phyloP scores from a whole-genome alignment of 1,140 invertebrate species.

The Drosophila sturtevanti region DNA sequence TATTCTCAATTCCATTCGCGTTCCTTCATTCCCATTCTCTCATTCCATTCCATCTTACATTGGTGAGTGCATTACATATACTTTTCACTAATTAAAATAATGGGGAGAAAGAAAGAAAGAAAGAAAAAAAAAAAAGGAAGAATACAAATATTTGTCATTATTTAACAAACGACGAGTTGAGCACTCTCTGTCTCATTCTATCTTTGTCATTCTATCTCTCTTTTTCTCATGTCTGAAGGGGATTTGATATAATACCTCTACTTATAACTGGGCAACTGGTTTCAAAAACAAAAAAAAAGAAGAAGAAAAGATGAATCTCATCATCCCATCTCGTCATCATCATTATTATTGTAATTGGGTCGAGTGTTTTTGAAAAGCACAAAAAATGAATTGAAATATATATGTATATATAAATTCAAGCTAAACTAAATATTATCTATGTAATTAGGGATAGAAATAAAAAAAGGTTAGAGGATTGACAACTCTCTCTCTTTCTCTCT shows the following conservation, averaged over 20 bases:
- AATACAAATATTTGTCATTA: constrained; percentile 59
- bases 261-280: constrained; percentile 1
- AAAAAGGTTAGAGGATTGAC: too few species aligned
- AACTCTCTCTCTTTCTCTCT: too few species aligned
- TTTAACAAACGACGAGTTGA: constrained; percentile 41
- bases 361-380: constrained; percentile 22
- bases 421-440: neutral
- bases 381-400: constrained; percentile 2
- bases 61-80: constrained; percentile 68
- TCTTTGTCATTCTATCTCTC: too few species aligned
- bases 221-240: constrained; percentile 12
- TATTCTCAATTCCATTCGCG: neutral
- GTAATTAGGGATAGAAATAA: neutral
- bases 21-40: too few species aligned
- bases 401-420: neutral
- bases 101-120: too few species aligned
- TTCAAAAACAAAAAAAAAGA: too few species aligned
- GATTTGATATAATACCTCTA: constrained; percentile 10
- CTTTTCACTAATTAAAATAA: constrained; percentile 77
- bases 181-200: neutral
- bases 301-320: neutral
- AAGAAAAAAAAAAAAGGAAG: constrained; percentile 12
- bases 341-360: constrained; percentile 33
- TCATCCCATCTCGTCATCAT: neutral
- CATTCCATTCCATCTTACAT: constrained; percentile 46